Conservation (phyloP, 2,888 invertebrate genomes). For the Trichopoda pennipes region DNA sequence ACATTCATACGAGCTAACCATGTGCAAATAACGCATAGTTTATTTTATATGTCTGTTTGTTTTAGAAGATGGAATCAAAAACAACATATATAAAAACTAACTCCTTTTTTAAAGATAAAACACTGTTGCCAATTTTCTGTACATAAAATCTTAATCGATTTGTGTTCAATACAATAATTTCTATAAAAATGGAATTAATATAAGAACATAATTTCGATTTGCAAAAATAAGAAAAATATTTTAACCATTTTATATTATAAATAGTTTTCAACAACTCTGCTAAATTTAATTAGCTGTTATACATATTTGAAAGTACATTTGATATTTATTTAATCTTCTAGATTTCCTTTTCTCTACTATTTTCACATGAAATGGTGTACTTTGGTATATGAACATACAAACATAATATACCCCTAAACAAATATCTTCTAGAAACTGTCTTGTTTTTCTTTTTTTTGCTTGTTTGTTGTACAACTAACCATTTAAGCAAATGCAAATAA, state of each 20-base stretch:
- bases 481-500: constrained; percentile 70
- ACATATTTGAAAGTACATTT: too few relatives aligned
- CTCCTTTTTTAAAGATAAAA: background rate
- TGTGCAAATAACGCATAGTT: constrained; percentile 49
- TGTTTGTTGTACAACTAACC: constrained; percentile 37
- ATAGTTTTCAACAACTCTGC: too few relatives aligned
- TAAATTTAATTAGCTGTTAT: too few relatives aligned
- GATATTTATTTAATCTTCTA: too few relatives aligned
- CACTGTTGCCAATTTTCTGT: background rate
- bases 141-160: too few relatives aligned
- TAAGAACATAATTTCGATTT: too few relatives aligned
- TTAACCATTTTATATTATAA: too few relatives aligned
- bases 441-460: constrained; percentile 7
- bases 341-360: too few relatives aligned
- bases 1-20: constrained; percentile 37
- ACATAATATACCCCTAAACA: background rate
- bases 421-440: constrained; percentile 42
- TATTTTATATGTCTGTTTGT: constrained; percentile 30
- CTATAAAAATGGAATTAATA: too few relatives aligned
- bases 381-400: constrained; percentile 1
- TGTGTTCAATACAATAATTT: too few relatives aligned
- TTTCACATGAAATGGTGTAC: constrained; percentile 21
- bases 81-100: background rate
- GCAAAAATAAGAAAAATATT: too few relatives aligned
- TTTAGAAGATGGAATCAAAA: constrained; percentile 11